Percentiles rank a stretch among this genome's conserved stretches.
Conservation (phyloP, 2,113 vertebrate genomes). For the Colossoma macropomum region DNA sequence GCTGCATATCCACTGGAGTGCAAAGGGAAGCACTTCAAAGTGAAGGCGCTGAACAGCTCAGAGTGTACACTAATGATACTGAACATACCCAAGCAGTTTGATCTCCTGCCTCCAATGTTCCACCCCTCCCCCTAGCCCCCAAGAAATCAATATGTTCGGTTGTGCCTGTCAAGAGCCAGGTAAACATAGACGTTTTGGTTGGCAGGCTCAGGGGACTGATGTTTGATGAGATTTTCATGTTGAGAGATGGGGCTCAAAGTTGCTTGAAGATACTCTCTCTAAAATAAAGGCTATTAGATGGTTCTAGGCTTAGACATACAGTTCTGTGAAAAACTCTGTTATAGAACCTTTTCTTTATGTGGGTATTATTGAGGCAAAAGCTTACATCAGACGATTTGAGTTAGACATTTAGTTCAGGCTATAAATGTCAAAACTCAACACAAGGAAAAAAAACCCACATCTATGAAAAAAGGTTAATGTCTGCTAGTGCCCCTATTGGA, state of each 20-base stretch:
- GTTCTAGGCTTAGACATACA: background rate
- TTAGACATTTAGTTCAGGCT: no score
- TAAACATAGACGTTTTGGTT: constrained; percentile 9
- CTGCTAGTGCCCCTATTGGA: no score
- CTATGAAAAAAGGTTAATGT: no score
- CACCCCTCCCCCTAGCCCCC: background rate
- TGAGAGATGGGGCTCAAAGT: background rate
- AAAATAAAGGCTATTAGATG: background rate
- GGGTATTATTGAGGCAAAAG: no score
- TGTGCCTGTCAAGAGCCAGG: constrained; percentile 46
- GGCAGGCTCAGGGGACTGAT: background rate
- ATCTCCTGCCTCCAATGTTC: constrained; percentile 6
- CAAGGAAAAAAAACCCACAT: no score
- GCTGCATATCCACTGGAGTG: constrained; percentile 8
- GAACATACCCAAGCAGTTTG: constrained; percentile 16
- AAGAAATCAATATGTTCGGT: constrained; percentile 56
- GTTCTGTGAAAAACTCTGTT: background rate
- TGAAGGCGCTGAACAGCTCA: background rate
- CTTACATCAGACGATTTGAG: no score
- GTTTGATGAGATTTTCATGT: constrained; percentile 6
- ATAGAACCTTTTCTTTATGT: no score
- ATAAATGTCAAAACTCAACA: no score
- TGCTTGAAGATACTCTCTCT: background rate
- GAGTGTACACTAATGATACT: constrained; percentile 15
- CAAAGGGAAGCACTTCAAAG: constrained; percentile 31